A percentile compares a stretch with the other conserved stretches of the same genome.
phyloP scores from a whole-genome alignment of 2,113 vertebrate genomes.

The Mobula birostris region DNA sequence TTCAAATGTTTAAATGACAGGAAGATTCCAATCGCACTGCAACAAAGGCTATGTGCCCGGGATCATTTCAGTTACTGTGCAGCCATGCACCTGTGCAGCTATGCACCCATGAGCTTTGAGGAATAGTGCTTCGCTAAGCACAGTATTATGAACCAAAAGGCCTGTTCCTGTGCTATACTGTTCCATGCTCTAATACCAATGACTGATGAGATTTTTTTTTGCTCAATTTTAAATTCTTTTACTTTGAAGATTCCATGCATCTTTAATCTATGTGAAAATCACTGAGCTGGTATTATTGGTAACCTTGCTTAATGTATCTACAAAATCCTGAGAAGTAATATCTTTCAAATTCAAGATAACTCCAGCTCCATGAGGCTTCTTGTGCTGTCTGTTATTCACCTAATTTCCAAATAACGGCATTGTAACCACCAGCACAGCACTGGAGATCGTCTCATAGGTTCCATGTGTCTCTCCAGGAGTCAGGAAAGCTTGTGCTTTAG shows the following conservation, averaged over 20 bases:
- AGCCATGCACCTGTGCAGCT: too few species aligned
- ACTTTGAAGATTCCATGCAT: not conserved
- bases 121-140: too few species aligned
- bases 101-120: too few species aligned
- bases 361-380: not conserved
- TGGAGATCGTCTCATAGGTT: constrained; percentile 28
- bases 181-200: too few species aligned
- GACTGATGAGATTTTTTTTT: not conserved
- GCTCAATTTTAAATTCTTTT: not conserved
- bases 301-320: not conserved
- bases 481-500: constrained; percentile 26
- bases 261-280: too few species aligned
- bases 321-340: not conserved
- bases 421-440: constrained; percentile 7
- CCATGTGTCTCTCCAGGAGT: constrained; percentile 9
- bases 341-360: not conserved
- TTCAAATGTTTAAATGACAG: too few species aligned
- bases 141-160: too few species aligned
- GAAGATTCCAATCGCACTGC: too few species aligned
- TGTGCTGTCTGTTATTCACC: not conserved
- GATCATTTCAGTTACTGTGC: too few species aligned
- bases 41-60: too few species aligned
- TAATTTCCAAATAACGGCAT: constrained; percentile 11
- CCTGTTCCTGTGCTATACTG: too few species aligned
- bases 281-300: constrained; percentile 27